Conservation (phyloP, 1,140 invertebrate genomes). For the Laodelphax striatellus region DNA sequence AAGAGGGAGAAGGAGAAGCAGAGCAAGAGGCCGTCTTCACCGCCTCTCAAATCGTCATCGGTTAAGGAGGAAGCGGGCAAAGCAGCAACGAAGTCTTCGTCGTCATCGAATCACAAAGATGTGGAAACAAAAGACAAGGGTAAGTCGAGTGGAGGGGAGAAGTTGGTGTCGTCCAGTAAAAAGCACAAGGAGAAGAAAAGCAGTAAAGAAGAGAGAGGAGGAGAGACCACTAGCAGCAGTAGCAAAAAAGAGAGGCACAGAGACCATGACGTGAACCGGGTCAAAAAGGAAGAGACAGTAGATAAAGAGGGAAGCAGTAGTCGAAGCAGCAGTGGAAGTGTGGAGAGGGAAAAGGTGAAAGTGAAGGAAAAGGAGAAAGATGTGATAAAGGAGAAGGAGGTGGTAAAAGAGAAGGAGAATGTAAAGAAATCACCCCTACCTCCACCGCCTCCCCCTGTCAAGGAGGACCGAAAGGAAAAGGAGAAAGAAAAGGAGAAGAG, state of each 20-base stretch:
- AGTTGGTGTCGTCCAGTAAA: too few species aligned
- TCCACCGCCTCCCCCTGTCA: constrained; percentile 8
- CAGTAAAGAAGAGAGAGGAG: too few species aligned
- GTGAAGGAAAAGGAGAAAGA: constrained; percentile 14
- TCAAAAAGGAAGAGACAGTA: constrained; percentile 29
- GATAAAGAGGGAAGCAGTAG: constrained; percentile 21
- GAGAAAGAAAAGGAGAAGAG: constrained; percentile 37
- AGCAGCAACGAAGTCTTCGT: too few species aligned
- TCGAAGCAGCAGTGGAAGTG: constrained; percentile 29
- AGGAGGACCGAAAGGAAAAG: constrained; percentile 28
- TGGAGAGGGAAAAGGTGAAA: constrained; percentile 34
- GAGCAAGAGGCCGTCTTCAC: constrained; percentile 11
- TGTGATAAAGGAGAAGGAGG: constrained; percentile 14
- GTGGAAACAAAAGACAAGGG: too few species aligned
- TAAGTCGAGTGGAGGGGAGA: too few species aligned
- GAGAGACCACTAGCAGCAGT: constrained; percentile 39
- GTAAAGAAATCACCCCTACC: too few species aligned
- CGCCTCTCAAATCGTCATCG: not conserved
- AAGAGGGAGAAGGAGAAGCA: constrained; percentile 28
- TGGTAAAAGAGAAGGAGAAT: constrained; percentile 28
- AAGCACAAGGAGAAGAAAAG: constrained; percentile 17
- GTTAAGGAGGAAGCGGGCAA: not conserved
- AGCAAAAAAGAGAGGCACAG: constrained; percentile 37
- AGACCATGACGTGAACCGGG: constrained; percentile 25
- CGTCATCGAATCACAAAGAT: too few species aligned